Base-by-base conservation (phyloP, 2,888 invertebrate species). In the Eledone cirrhosa region DNA sequence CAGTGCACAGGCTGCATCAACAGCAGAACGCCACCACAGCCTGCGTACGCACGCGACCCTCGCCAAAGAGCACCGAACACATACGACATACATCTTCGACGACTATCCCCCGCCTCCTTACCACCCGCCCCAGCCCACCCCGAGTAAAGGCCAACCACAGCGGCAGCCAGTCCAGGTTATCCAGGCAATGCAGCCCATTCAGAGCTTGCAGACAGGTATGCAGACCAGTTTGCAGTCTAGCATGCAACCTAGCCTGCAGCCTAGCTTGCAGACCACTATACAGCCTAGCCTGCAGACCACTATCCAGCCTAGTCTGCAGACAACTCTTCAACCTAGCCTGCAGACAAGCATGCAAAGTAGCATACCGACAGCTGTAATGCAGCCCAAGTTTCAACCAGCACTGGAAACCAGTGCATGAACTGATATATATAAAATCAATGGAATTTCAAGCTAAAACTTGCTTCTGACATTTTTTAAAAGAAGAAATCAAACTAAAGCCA, bases 61-160 rank as follows among this genome's bases (percentile, higher is more conserved):
- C 53, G 80, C 80, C 19, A 81, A 83, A 53, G 83, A 84, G 33
- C 83, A 82, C 33, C 2, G 81, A 84, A 77, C 82, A 84, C 47
- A 85, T 84, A 78, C 78, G 33, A 83, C 85, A 16, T 85, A 85
- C 78, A 82, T 87, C 47, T 85, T 88, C 53, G 87, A 87, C 72
- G 87, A 88, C 80, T 86, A 87, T 79, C 88, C 88, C 1, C 88
- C 88, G 2, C 88, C 88, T 14, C 87, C 88, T 0, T 88, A 88
- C 80, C 88, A 88, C 79, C 88, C 87, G 48, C 86, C 87, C 13
- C 79, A 81, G 22, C 81, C 82, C 53, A 83, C 84, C 16, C 48
- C 76, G 24, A 48, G 27, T 14, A 76, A 76, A 27, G 48, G 29
- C 27, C 76, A 76, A 29, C 47, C 76, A n/a, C 76, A 76, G 48